These are phyloP conservation scores for Emmelina monodactyla DNA, from an alignment of 2,888 invertebrate species.

Conservation along the genomic window DNA sequence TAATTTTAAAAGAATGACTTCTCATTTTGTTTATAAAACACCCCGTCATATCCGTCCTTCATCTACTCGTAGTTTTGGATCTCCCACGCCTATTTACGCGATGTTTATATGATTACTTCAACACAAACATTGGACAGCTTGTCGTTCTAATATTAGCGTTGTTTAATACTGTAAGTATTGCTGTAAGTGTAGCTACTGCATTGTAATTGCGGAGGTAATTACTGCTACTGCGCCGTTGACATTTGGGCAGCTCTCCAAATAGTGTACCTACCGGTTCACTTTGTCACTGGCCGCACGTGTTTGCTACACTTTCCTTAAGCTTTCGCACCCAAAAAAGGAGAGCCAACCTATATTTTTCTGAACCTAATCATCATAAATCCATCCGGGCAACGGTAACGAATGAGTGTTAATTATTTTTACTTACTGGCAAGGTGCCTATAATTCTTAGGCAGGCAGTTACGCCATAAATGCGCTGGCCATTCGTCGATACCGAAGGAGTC, in stretches of 20 bases:
- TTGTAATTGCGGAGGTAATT: background rate
- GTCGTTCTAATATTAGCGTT: no score
- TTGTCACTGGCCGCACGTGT: background rate
- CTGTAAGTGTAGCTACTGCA: no score
- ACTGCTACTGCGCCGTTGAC: slow-evolving; percentile 1
- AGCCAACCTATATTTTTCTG: background rate
- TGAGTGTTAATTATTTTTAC: slow-evolving; percentile 20
- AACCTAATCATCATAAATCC: background rate
- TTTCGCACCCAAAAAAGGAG: background rate
- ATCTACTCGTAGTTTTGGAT: no score
- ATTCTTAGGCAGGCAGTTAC: slow-evolving; percentile 76
- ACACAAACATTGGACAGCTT: no score
- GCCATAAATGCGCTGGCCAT: slow-evolving; percentile 83
- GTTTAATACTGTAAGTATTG: no score
- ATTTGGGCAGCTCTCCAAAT: background rate
- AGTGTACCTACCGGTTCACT: background rate
- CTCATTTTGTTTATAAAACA: no score
- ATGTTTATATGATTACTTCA: no score
- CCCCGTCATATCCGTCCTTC: no score
- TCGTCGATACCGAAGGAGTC: slow-evolving; percentile 73
- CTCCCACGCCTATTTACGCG: no score
- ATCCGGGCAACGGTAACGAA: background rate
- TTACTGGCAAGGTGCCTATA: slow-evolving; percentile 75
- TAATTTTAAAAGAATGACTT: no score
- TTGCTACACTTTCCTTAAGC: background rate